Evolutionary conservation across 2,888 invertebrate genomes (phyloP).

Genomic region (Latheticus oryzae): DNA sequence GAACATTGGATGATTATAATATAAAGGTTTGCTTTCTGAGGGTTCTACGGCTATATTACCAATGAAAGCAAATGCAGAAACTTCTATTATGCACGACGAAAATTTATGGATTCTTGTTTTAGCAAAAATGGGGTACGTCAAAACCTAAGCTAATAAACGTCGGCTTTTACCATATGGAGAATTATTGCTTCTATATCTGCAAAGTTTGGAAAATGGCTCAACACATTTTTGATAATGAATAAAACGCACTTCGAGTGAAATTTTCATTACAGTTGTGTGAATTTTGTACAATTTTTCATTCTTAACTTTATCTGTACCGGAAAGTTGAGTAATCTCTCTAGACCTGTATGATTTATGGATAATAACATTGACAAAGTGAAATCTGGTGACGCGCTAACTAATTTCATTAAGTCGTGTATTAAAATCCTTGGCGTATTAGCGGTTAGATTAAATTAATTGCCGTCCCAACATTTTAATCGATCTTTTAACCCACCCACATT

Average conservation of each 20-base stretch:
- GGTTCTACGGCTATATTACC: conserved; percentile 29
- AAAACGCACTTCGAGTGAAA: too few species aligned
- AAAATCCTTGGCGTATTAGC: conserved; percentile 12
- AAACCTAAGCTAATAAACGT: conserved; percentile 35
- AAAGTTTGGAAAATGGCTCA: conserved; percentile 5
- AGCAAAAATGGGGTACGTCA: conserved; percentile 36
- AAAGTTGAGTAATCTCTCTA: background rate
- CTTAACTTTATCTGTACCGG: too few species aligned
- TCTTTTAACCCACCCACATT: conserved; percentile 10
- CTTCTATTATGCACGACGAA: conserved; percentile 36
- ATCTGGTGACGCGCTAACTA: background rate
- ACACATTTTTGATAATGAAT: too few species aligned
- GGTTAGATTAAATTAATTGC: conserved; percentile 14
- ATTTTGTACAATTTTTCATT: too few species aligned
- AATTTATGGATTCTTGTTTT: conserved; percentile 39
- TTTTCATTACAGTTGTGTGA: too few species aligned
- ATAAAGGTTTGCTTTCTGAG: conserved; percentile 39
- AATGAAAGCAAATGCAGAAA: conserved; percentile 37
- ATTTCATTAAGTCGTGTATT: conserved; percentile 10
- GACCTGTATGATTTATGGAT: conserved; percentile 6
- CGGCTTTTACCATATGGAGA: conserved; percentile 31
- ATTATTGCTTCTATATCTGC: conserved; percentile 35
- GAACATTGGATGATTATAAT: conserved; percentile 46
- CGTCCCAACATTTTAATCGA: conserved; percentile 20
- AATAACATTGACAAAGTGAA: conserved; percentile 1